Conservation (phyloP, 1,140 invertebrate genomes). For the Pogonomyrmex barbatus region DNA sequence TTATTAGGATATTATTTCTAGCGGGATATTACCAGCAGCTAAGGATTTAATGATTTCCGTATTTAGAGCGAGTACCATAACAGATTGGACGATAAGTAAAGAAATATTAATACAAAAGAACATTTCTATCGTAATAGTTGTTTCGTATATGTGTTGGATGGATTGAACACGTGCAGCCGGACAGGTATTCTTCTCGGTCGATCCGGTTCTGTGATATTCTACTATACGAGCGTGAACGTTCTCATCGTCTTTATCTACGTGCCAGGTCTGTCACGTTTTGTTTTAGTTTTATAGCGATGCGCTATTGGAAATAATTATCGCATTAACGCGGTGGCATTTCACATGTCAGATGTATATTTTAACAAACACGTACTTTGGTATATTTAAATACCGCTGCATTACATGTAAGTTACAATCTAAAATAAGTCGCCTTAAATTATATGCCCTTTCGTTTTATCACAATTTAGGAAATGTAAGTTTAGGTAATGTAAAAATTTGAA, state of each 20-base stretch:
- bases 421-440: not conserved
- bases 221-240: not conserved
- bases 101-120: not conserved
- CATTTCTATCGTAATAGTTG: not conserved
- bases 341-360: not conserved
- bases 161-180: slow-evolving; percentile 7
- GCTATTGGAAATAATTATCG: slow-evolving; percentile 49
- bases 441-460: not conserved
- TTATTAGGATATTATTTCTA: not conserved
- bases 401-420: not conserved
- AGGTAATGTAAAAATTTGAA: too few species aligned
- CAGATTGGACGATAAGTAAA: not conserved
- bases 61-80: not conserved
- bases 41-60: not conserved
- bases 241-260: slow-evolving; percentile 33
- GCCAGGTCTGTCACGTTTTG: slow-evolving; percentile 15
- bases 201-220: slow-evolving; percentile 27
- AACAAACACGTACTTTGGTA: not conserved
- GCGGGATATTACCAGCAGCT: not conserved
- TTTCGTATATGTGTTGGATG: not conserved
- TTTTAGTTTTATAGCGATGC: not conserved
- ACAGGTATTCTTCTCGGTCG: slow-evolving; percentile 23
- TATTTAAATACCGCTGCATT: slow-evolving; percentile 2
- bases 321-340: not conserved
- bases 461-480: not conserved